These are phyloP conservation scores for Megastigmus dorsalis DNA, from an alignment of 2,888 invertebrate genomes.

Conservation along the genomic window DNA sequence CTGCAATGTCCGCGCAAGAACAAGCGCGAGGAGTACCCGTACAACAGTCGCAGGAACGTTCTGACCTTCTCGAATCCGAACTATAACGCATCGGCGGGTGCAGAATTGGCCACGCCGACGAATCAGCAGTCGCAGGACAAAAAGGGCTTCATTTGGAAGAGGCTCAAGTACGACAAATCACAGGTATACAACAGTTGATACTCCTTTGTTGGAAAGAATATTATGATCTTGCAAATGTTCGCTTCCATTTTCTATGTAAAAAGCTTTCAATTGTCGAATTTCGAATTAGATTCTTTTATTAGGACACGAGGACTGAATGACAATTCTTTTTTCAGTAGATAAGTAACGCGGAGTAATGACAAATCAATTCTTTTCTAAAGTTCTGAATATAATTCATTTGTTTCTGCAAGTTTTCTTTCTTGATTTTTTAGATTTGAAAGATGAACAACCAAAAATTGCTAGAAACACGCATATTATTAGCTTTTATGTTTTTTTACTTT, in stretches of 20 bases:
- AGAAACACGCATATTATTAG: too few relatives aligned
- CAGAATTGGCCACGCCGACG: constrained; percentile 67
- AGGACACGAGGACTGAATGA: too few relatives aligned
- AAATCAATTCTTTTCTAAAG: too few relatives aligned
- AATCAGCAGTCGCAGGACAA: constrained; percentile 72
- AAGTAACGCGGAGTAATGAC: too few relatives aligned
- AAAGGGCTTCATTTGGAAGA: constrained; percentile 81
- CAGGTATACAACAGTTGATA: constrained; percentile 77
- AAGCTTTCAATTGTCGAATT: too few relatives aligned
- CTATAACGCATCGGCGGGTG: constrained; percentile 78
- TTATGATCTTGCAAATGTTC: neutral
- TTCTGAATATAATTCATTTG: too few relatives aligned
- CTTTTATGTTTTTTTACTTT: too few relatives aligned
- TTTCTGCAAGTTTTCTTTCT: too few relatives aligned
- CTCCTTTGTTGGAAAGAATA: neutral
- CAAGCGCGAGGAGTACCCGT: constrained; percentile 76
- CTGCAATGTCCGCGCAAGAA: constrained; percentile 75
- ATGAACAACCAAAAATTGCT: too few relatives aligned
- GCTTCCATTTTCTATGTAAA: neutral
- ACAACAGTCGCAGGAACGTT: constrained; percentile 81
- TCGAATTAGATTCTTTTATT: neutral
- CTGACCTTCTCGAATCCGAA: constrained; percentile 93
- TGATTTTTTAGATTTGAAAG: too few relatives aligned
- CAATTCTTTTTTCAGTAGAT: too few relatives aligned
- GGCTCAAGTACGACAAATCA: constrained; percentile 86